Evolutionary conservation across 2,113 vertebrate species (phyloP), one percentile per base, ranked within the genome.

Genomic region (Okapia johnstoni): DNA sequence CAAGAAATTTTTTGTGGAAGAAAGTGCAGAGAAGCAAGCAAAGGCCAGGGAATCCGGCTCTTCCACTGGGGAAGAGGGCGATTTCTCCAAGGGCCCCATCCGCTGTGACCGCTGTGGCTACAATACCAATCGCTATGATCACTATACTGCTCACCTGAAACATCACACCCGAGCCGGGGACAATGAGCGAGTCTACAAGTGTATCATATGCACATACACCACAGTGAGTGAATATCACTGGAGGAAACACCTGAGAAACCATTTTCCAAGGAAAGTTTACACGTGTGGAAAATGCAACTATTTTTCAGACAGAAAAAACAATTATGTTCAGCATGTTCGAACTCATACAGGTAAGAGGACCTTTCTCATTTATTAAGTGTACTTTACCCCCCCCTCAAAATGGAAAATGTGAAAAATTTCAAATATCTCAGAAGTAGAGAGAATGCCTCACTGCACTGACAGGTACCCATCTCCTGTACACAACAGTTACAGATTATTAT

Each of bases 211-310:
- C 97, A 99, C 99, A 0, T 99, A 99, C 93, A 99, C 99, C 87
- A 99, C 99, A 0, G 99, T 99, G 91, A 99, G 99, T 90, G 99
- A 99, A 97, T 99, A 99, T 96, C 99, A 99, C 98, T 99, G 99
- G 99, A 99, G 99, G 98, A 99, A 99, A 98, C 99, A 99, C 98
- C 98, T 99, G 96, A 99, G 99, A 96, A 99, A 99, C 96, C 99
- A 99, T 98, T 99, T 99, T 97, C 99, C 99, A 87, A 99, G 99
- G 97, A 99, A 99, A 97, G 99, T 99, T 13, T 99, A 99, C 98
- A 99, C 99, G 16, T 99, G 99, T 97, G 99, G 99, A 80, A 99
- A 99, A 86, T 99, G 99, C 94, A 99, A 99, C 97, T 99, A 99
- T 98, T 99, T 99, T 98, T 99, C 99, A 0, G 99, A 99, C 98